Evolutionary conservation across 1,140 invertebrate genomes (phyloP), one percentile per base, ranked within the genome.

Genomic region (Procambarus virginalis): DNA sequence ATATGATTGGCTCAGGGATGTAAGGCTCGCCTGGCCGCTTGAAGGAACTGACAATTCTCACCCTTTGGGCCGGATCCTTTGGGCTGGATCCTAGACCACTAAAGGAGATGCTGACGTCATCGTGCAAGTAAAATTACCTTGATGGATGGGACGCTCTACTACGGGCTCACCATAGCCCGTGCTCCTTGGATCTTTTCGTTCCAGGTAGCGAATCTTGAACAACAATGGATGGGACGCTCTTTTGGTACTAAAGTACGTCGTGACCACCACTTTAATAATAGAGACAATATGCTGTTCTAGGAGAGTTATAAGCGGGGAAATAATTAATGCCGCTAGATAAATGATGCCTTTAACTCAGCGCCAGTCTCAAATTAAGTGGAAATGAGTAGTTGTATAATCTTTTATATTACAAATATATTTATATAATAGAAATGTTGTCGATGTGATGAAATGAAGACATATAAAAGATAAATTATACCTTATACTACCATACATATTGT

Each of bases 1-100:
- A 68, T 68, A 73, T 34, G 68, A 73, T 73, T 73, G 68, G 20
- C 68, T 73, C n/a, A 22, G 68, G 22, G n/a, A 34, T 73, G 68
- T 73, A 73, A 73, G 68, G 68, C 68, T 6, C 68, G 68, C 34
- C n/a, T 73, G 68, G 68, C 51, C 51, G 51, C 20, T 34, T 73
- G 22, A 73, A 4, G 68, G 2, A 73, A n/a, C 22, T 73, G n/a
- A 22, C 68, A 73, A 73, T 73, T 10, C 68, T 73, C n/a, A 73
- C 22, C 68, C 8, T 12, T 22, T 22, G 17, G 10, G 68, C 68
- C 12, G n/a, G n/a, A n/a, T n/a, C n/a, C n/a, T n/a, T n/a, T n/a
- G n/a, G n/a, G n/a, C n/a, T n/a, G n/a, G 34, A 73, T 73, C 68
- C 68, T 34, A 3, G 4, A 34, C 68, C 10, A 8, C 22, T 73